Evolutionary conservation across 2,113 vertebrate genomes (phyloP).

Genomic region (Clarias macrocephalus): DNA sequence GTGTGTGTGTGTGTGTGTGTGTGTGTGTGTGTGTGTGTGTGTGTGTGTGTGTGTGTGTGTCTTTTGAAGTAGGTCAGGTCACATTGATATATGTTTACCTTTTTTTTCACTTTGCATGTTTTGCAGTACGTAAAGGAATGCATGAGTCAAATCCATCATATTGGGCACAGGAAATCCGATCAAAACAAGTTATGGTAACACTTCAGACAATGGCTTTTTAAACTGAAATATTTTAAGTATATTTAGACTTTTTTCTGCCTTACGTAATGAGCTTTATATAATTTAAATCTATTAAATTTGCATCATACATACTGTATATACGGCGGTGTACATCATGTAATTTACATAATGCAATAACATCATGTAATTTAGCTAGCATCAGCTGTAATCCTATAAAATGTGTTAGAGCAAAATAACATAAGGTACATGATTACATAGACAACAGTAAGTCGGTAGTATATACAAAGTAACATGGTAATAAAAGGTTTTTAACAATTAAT

Average conservation of each 20-base stretch:
- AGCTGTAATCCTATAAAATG: background rate
- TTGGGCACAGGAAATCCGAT: too few species aligned
- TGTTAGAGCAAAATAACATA: too few species aligned
- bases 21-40: background rate
- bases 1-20: slow-evolving; percentile 14
- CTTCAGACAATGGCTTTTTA: too few species aligned
- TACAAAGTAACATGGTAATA: background rate
- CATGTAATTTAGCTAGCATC: background rate
- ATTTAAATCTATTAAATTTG: background rate
- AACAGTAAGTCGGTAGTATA: background rate
- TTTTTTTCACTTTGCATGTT: too few species aligned
- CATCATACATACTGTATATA: background rate
- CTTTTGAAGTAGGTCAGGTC: background rate
- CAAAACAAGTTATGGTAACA: too few species aligned
- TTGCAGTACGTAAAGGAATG: too few species aligned
- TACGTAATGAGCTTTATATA: too few species aligned
- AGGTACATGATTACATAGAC: too few species aligned
- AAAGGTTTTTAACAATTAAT: background rate
- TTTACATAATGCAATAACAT: background rate
- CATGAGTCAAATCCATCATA: too few species aligned
- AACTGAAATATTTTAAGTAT: background rate
- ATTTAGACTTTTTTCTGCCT: background rate
- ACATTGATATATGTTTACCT: background rate
- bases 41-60: background rate
- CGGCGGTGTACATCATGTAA: background rate